Conservation (phyloP, 2,113 vertebrate genomes). For the Antidorcas marsupialis region DNA sequence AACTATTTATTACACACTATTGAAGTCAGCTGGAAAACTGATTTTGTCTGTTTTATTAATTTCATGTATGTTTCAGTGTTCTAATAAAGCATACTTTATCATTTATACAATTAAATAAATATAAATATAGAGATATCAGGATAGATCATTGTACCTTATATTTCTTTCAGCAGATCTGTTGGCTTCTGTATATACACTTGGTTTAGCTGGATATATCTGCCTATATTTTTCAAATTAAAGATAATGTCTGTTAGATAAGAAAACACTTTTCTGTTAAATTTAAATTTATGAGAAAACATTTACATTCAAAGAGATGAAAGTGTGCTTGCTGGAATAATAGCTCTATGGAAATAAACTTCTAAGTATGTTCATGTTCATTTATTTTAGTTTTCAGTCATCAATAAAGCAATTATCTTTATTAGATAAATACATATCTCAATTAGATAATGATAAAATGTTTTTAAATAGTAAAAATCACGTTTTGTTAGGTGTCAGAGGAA, state of each 20-base stretch:
- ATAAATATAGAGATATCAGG: neutral
- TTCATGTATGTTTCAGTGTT: neutral
- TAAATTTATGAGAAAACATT: neutral
- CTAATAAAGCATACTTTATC: neutral
- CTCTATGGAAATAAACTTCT: neutral
- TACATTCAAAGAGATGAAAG: neutral
- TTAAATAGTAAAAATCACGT: neutral
- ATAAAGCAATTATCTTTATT: neutral
- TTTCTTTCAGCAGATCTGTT: conserved; percentile 28
- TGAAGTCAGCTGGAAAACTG: neutral
- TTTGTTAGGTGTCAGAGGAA: neutral
- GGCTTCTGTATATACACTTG: conserved; percentile 5
- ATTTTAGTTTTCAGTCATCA: neutral
- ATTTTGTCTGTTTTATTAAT: neutral
- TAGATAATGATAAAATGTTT: neutral
- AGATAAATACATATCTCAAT: neutral
- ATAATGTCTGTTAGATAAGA: conserved; percentile 18
- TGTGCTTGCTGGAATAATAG: neutral
- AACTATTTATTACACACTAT: neutral
- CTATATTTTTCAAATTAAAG: conserved; percentile 56
- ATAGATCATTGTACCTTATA: conserved; percentile 12
- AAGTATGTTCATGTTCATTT: neutral
- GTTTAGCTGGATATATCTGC: conserved; percentile 31
- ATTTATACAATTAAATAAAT: neutral
- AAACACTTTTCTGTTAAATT: conserved; percentile 8